Conservation (phyloP, 2,797 vertebrate genomes). For the Sebastes vulpes region DNA sequence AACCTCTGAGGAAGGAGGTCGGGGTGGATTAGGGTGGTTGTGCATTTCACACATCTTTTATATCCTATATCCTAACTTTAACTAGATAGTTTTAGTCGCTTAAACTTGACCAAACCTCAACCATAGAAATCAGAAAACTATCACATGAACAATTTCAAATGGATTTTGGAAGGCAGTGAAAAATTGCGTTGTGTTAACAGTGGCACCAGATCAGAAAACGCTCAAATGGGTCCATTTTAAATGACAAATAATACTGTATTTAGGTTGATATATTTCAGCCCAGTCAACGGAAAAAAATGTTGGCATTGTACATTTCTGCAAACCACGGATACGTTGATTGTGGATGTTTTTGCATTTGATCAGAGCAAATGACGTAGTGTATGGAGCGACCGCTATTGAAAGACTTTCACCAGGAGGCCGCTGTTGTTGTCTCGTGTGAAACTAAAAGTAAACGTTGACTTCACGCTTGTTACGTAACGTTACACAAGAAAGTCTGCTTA, state of each 20-base stretch:
- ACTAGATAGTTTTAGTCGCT: background rate
- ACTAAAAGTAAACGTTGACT: accelerated
- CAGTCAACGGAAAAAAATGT: background rate
- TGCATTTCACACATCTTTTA: background rate
- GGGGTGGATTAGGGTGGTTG: background rate
- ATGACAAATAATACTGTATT: too few relatives aligned
- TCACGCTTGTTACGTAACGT: background rate
- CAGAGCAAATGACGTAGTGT: background rate
- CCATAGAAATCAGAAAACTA: background rate
- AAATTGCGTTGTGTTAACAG: background rate
- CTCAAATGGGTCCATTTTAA: background rate
- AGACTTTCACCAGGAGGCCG: background rate
- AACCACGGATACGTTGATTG: background rate
- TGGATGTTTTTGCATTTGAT: background rate
- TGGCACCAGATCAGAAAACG: background rate
- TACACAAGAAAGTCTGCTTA: background rate
- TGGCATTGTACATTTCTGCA: background rate
- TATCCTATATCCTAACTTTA: background rate
- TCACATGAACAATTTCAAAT: background rate
- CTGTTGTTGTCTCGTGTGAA: too few relatives aligned
- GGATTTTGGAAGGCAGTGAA: background rate
- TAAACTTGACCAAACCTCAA: background rate
- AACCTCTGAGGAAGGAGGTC: background rate
- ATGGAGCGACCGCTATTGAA: background rate
- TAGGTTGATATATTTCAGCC: background rate